Evolutionary conservation across 1,140 invertebrate species (phyloP).

Genomic region (Pygmarrhopalites habei): DNA sequence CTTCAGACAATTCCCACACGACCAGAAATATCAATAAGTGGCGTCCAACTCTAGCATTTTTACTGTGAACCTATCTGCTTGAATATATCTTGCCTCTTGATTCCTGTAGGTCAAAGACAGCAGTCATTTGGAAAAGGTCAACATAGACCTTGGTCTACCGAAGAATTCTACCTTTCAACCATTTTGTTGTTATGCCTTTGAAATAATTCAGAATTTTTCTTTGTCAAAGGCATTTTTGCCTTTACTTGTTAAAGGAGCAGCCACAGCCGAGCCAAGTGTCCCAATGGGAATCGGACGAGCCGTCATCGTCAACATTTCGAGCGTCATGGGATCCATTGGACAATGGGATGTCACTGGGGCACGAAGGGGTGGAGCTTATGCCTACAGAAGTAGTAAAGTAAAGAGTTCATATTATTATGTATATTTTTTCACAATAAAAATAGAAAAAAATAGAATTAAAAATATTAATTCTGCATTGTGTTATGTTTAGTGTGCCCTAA

Average conservation of each 20-base stretch:
- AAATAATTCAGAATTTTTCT: not conserved
- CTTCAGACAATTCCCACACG: too few relatives aligned
- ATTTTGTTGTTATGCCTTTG: not conserved
- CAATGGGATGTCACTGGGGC: not conserved
- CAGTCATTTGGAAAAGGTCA: too few relatives aligned
- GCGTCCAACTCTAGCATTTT: too few relatives aligned
- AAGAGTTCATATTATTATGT: not conserved
- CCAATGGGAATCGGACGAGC: slow-evolving; percentile 17
- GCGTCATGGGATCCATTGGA: slow-evolving; percentile 17
- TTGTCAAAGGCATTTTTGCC: slow-evolving; percentile 18
- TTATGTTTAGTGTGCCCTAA: slow-evolving; percentile 10
- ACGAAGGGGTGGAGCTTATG: slow-evolving; percentile 21
- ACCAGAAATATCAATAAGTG: too few relatives aligned
- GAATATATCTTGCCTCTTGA: too few relatives aligned
- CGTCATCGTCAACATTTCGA: slow-evolving; percentile 20
- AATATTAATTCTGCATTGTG: too few relatives aligned
- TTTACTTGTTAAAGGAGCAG: slow-evolving; percentile 17
- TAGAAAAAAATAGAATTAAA: too few relatives aligned
- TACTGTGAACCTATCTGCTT: too few relatives aligned
- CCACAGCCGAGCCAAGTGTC: not conserved
- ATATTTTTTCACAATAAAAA: too few relatives aligned
- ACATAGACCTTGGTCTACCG: too few relatives aligned
- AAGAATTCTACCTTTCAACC: not conserved
- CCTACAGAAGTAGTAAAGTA: slow-evolving; percentile 21
- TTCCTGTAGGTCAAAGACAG: too few relatives aligned